These are phyloP conservation scores for Dromas ardeola DNA, from an alignment of 2,113 vertebrate species.

Conservation along the genomic window DNA sequence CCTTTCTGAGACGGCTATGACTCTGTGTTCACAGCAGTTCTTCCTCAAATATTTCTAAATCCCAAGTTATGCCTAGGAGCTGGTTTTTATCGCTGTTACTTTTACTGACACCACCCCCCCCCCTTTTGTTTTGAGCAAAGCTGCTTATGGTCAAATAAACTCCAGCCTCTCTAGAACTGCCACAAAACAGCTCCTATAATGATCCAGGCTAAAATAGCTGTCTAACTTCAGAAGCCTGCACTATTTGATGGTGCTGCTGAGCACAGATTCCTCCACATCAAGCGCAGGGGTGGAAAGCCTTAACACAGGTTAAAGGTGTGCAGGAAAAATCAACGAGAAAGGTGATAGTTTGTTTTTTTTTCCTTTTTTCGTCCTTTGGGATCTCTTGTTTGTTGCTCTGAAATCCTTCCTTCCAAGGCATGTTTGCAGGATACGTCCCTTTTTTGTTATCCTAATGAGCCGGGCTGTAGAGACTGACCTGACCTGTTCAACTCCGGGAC, in stretches of 20 bases:
- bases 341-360: background rate
- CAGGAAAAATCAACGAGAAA: background rate
- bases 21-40: background rate
- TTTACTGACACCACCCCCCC: background rate
- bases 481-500: background rate
- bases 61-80: background rate
- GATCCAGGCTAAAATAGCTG: background rate
- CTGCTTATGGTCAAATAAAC: background rate
- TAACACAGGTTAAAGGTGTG: background rate
- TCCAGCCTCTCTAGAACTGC: background rate
- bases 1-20: background rate
- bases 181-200: conserved; percentile 32
- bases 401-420: background rate
- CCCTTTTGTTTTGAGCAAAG: background rate
- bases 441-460: conserved; percentile 21
- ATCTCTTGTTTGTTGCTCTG: background rate
- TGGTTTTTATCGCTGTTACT: background rate
- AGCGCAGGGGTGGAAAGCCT: background rate
- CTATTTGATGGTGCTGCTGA: background rate
- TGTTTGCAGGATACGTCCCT: conserved; percentile 4
- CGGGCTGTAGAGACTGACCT: background rate
- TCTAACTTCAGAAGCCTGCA: background rate
- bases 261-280: background rate
- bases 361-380: background rate
- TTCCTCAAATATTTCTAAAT: background rate